phyloP scores from a whole-genome alignment of 2,888 invertebrate genomes.

The Mellilla xanthometata region DNA sequence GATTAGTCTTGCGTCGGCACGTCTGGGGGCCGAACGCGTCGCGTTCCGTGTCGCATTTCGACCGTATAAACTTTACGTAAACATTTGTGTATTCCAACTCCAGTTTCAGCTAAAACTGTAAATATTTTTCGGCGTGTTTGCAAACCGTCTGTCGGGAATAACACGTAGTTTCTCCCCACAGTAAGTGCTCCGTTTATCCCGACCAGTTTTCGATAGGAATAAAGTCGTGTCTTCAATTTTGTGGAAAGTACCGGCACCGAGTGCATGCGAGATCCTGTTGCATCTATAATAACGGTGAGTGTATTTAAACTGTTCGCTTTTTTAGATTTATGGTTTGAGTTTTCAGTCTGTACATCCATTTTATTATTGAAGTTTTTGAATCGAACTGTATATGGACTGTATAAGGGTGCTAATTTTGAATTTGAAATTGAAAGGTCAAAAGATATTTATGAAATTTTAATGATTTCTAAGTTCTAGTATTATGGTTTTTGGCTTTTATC shows the following conservation, averaged over 20 bases:
- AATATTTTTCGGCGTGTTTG: slow-evolving; percentile 38
- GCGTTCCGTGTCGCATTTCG: slow-evolving; percentile 43
- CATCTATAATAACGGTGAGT: slow-evolving; percentile 73
- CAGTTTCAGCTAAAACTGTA: slow-evolving; percentile 37
- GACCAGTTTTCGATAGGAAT: slow-evolving; percentile 44
- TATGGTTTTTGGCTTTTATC: too few relatives aligned
- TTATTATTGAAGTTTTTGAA: too few relatives aligned
- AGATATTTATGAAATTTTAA: too few relatives aligned
- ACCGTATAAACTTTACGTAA: slow-evolving; percentile 73
- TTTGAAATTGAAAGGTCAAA: too few relatives aligned
- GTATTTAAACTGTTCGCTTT: slow-evolving; percentile 39
- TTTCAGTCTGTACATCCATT: too few relatives aligned
- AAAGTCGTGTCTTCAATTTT: slow-evolving; percentile 61
- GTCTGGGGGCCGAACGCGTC: slow-evolving; percentile 54
- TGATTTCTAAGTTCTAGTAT: too few relatives aligned
- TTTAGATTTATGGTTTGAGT: slow-evolving; percentile 1
- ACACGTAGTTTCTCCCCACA: slow-evolving; percentile 27
- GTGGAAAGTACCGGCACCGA: slow-evolving; percentile 67
- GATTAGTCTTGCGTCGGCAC: slow-evolving; percentile 70
- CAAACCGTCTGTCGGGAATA: slow-evolving; percentile 12
- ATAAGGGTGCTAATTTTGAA: too few relatives aligned
- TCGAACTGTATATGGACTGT: too few relatives aligned
- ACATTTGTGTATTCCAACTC: slow-evolving; percentile 41
- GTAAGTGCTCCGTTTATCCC: slow-evolving; percentile 39
- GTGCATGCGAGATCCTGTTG: slow-evolving; percentile 74